Evolutionary conservation across 1,140 invertebrate species (phyloP).

Genomic region (Zaprionus tsacasi): DNA sequence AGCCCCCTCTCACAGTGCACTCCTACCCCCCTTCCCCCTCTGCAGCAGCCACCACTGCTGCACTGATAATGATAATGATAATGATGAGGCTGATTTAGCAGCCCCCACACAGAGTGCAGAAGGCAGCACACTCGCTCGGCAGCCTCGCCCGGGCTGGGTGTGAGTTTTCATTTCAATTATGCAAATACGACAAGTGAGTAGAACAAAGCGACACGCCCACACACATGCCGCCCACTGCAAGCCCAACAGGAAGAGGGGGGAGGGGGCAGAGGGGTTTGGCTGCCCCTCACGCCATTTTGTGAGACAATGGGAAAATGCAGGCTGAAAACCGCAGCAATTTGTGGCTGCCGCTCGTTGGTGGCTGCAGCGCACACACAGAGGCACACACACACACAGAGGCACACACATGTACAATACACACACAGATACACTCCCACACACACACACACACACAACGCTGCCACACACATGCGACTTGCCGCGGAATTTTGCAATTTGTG

Average conservation of each 20-base stretch:
- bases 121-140: not conserved
- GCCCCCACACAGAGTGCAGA: conserved; percentile 24
- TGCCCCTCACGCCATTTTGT: conserved; percentile 70
- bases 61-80: conserved; percentile 52
- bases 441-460: not conserved
- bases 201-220: conserved; percentile 57
- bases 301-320: conserved; percentile 75
- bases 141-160: conserved; percentile 36
- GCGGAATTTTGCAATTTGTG: conserved; percentile 80
- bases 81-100: conserved; percentile 76
- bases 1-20: conserved; percentile 1
- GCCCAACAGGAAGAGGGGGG: not conserved
- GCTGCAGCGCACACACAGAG: conserved; percentile 29
- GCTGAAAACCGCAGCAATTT: conserved; percentile 75
- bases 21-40: not conserved
- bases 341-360: conserved; percentile 48
- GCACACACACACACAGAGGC: not conserved
- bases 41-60: not conserved
- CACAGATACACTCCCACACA: not conserved
- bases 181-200: conserved; percentile 68
- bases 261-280: not conserved
- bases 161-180: conserved; percentile 79
- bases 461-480: conserved; percentile 33
- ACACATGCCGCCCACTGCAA: not conserved
- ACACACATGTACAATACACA: conserved; percentile 4